Evolutionary conservation across 2,113 vertebrate genomes (phyloP).

Genomic region (Myrmecobius fasciatus): DNA sequence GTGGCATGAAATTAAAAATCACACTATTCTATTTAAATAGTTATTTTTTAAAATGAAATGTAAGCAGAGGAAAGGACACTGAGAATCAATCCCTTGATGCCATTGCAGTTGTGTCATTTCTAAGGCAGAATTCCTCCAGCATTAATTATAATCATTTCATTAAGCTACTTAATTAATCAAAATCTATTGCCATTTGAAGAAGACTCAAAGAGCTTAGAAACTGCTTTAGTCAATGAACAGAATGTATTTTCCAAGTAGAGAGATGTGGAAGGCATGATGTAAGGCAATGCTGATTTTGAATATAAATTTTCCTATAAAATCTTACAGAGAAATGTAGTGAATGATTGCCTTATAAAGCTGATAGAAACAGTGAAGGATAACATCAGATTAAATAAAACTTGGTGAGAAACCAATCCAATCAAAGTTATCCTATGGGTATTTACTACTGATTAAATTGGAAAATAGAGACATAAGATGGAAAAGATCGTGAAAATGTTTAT

Average conservation of each 20-base stretch:
- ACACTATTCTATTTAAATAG: background rate
- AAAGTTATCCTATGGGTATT: background rate
- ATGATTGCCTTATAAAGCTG: background rate
- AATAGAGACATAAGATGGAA: background rate
- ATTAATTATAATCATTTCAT: background rate
- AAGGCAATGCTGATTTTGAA: background rate
- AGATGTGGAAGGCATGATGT: background rate
- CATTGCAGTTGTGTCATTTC: background rate
- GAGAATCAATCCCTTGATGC: background rate
- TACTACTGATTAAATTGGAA: background rate
- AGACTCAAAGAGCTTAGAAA: background rate
- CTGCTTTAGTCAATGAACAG: background rate
- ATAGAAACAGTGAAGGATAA: background rate
- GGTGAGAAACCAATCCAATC: background rate
- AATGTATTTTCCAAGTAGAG: background rate
- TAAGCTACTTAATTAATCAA: background rate
- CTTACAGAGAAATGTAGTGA: background rate
- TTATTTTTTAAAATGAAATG: background rate
- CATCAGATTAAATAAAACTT: background rate
- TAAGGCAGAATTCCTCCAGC: background rate
- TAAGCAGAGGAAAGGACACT: background rate
- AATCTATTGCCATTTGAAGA: background rate
- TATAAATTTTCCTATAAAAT: background rate
- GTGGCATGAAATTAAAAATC: background rate
- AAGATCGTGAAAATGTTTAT: background rate